A percentile compares a stretch with the other conserved stretches of the same genome.
Evolutionary conservation across 2,113 vertebrate genomes (phyloP).

Genomic region (Pholis gunnellus): DNA sequence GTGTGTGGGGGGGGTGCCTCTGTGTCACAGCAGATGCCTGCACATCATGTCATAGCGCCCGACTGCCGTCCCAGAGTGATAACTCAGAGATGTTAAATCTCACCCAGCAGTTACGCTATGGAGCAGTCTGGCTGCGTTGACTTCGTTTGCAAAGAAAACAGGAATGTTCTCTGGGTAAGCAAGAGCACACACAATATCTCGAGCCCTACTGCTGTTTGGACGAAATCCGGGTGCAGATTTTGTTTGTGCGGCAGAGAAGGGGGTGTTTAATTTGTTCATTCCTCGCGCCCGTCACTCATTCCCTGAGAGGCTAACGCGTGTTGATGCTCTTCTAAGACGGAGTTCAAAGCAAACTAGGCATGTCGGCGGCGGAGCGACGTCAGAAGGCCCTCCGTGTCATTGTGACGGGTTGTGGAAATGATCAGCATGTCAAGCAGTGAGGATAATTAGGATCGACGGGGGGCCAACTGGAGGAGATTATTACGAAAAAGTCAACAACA

Average conservation of each 20-base stretch:
- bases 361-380: background rate
- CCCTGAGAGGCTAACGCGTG: background rate
- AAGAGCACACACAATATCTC: slow-evolving; percentile 36
- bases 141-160: slow-evolving; percentile 53
- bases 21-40: slow-evolving; percentile 54
- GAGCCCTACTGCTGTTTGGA: slow-evolving; percentile 25
- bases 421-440: slow-evolving; percentile 36
- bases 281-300: slow-evolving; percentile 15
- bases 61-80: slow-evolving; percentile 26
- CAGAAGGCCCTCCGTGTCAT: background rate
- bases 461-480: background rate
- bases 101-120: slow-evolving; percentile 48
- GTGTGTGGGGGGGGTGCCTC: background rate
- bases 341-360: slow-evolving; percentile 28
- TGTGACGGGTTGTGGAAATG: slow-evolving; percentile 2
- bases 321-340: background rate
- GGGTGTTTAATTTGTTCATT: slow-evolving; percentile 34
- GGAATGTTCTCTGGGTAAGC: slow-evolving; percentile 58
- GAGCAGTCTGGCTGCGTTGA: slow-evolving; percentile 36
- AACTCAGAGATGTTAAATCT: slow-evolving; percentile 55
- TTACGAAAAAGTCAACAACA: background rate
- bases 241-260: slow-evolving; percentile 18
- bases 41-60: slow-evolving; percentile 46
- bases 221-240: slow-evolving; percentile 16
- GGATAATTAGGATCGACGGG: slow-evolving; percentile 43